phyloP scores from a whole-genome alignment of 2,888 invertebrate species.

The Rhagophthalmus giganteus region DNA sequence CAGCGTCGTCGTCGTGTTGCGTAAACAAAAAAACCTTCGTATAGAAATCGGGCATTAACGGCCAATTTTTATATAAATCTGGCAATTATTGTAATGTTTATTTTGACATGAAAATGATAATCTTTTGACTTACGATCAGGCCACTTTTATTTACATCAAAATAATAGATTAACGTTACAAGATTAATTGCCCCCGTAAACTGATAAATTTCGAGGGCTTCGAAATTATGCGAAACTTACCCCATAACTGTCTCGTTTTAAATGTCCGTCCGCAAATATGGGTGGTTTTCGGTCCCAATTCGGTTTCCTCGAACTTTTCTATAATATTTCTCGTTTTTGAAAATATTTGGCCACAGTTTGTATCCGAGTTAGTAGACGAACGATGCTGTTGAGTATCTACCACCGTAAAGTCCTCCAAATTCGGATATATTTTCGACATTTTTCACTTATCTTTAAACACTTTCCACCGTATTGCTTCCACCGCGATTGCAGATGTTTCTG shows the following conservation, averaged over 20 bases:
- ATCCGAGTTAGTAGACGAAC: constrained; percentile 26
- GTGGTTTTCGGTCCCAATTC: constrained; percentile 46
- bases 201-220: constrained; percentile 22
- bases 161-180: neutral
- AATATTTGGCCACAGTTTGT: constrained; percentile 50
- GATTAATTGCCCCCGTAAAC: neutral
- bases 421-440: constrained; percentile 26
- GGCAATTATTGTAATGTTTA: too few relatives aligned
- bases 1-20: neutral
- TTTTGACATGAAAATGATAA: constrained; percentile 15
- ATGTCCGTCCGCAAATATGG: constrained; percentile 46
- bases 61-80: too few relatives aligned
- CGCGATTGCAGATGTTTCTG: too few relatives aligned
- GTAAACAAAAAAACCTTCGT: neutral
- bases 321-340: constrained; percentile 48
- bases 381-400: constrained; percentile 4
- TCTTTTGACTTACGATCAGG: constrained; percentile 21
- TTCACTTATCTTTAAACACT: too few relatives aligned
- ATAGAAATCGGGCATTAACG: too few relatives aligned
- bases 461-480: too few relatives aligned
- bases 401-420: constrained; percentile 8
- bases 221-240: too few relatives aligned
- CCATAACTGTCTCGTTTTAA: constrained; percentile 46
- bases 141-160: constrained; percentile 19
- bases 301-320: constrained; percentile 46